Evolutionary conservation across 2,797 vertebrate genomes (phyloP).

Genomic region (Eleutherodactylus coqui): DNA sequence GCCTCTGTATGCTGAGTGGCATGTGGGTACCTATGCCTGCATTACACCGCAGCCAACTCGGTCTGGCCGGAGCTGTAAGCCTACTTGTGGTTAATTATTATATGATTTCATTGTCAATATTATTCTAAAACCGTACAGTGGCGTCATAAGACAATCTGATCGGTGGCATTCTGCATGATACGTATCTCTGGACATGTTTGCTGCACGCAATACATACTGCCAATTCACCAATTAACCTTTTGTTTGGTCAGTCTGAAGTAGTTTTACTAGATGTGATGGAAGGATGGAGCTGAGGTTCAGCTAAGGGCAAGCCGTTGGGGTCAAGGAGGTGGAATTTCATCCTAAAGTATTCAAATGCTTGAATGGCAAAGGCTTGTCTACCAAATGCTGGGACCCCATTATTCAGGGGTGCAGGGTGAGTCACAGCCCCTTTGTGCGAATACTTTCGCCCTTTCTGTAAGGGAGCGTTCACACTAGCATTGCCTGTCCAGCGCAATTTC

Average conservation of each 20-base stretch:
- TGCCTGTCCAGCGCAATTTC: too few species aligned
- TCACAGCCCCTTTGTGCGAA: not conserved
- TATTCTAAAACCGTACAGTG: not conserved
- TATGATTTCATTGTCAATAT: constrained; percentile 39
- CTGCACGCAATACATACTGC: constrained; percentile 23
- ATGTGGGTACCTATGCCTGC: not conserved
- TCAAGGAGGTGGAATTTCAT: not conserved
- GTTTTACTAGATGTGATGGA: constrained; percentile 14
- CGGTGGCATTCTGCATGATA: constrained; percentile 25
- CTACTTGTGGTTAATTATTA: constrained; percentile 43
- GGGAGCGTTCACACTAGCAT: too few species aligned
- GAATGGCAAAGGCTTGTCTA: not conserved
- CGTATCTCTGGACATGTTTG: constrained; percentile 24
- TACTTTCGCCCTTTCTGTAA: too few species aligned
- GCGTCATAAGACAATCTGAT: constrained; percentile 33
- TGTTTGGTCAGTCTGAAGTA: constrained; percentile 5
- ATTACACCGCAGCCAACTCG: not conserved
- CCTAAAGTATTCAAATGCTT: not conserved
- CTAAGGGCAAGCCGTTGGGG: not conserved
- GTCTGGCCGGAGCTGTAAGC: not conserved
- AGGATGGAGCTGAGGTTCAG: not conserved
- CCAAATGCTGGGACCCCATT: not conserved
- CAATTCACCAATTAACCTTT: not conserved
- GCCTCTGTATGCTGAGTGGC: not conserved
- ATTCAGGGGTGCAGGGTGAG: not conserved